These are phyloP conservation scores for Meteorus cinctellus DNA, from an alignment of 2,888 invertebrate genomes.

Conservation along the genomic window DNA sequence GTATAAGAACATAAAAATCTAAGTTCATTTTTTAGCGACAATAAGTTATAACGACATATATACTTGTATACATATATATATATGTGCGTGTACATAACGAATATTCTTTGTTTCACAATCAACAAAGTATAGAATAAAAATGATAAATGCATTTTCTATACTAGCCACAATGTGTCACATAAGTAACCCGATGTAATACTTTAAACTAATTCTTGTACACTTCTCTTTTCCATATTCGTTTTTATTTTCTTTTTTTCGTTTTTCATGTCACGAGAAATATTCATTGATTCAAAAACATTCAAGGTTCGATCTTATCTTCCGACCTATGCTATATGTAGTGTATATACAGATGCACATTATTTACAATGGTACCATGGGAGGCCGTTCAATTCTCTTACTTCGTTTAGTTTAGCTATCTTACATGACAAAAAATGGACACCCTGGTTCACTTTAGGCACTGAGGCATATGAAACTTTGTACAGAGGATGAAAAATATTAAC, in stretches of 20 bases:
- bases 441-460: conserved; percentile 49
- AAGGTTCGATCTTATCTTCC: background rate
- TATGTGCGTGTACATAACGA: conserved; percentile 41
- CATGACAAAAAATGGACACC: conserved; percentile 16
- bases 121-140: conserved; percentile 58
- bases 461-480: conserved; percentile 50
- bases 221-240: conserved; percentile 30
- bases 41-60: conserved; percentile 49
- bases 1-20: conserved; percentile 52
- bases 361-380: conserved; percentile 18
- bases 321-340: conserved; percentile 48
- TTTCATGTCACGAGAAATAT: conserved; percentile 48
- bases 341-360: conserved; percentile 27
- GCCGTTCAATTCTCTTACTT: conserved; percentile 7
- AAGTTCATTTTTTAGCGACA: conserved; percentile 48
- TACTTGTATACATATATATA: background rate
- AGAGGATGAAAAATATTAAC: conserved; percentile 42
- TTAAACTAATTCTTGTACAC: conserved; percentile 51
- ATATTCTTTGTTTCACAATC: conserved; percentile 62
- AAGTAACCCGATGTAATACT: background rate
- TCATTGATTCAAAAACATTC: conserved; percentile 13
- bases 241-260: conserved; percentile 6
- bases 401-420: conserved; percentile 15
- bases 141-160: conserved; percentile 37
- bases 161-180: conserved; percentile 4